Evolutionary conservation across 1,140 invertebrate species (phyloP).

Genomic region (Monomorium pharaonis): DNA sequence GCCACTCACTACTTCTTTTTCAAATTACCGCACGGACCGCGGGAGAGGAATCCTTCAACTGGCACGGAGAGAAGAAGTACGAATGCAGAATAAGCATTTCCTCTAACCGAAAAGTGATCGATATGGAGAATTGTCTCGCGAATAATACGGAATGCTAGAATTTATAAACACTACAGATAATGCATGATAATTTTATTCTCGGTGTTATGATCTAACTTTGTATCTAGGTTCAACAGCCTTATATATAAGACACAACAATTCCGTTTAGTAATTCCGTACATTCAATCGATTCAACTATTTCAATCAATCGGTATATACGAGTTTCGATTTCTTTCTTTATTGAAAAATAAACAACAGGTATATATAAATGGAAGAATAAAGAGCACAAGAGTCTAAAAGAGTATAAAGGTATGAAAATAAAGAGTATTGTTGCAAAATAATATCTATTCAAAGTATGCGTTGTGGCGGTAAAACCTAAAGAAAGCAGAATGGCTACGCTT

Average conservation of each 20-base stretch:
- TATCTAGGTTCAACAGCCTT: neutral
- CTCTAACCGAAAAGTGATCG: neutral
- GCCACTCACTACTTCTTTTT: slow-evolving; percentile 62
- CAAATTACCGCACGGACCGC: slow-evolving; percentile 58
- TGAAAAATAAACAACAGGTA: neutral
- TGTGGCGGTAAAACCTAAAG: neutral
- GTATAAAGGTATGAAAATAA: neutral
- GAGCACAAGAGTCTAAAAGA: neutral
- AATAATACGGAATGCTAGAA: neutral
- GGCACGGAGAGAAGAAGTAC: neutral
- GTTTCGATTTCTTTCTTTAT: neutral
- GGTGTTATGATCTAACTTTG: too few relatives aligned
- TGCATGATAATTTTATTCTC: neutral
- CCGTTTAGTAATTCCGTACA: neutral
- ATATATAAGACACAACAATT: neutral
- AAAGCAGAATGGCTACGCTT: neutral
- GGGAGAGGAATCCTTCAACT: slow-evolving; percentile 28
- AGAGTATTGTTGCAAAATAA: neutral
- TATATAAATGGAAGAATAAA: neutral
- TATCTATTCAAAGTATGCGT: slow-evolving; percentile 11
- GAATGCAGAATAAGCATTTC: slow-evolving; percentile 12
- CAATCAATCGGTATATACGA: neutral
- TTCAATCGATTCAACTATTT: neutral
- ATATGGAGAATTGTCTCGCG: neutral
- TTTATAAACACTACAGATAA: neutral